A percentile compares a stretch with the other conserved stretches of the same genome.
phyloP scores from a whole-genome alignment of 2,888 invertebrate genomes.

The Cryptocephalus primarius region DNA sequence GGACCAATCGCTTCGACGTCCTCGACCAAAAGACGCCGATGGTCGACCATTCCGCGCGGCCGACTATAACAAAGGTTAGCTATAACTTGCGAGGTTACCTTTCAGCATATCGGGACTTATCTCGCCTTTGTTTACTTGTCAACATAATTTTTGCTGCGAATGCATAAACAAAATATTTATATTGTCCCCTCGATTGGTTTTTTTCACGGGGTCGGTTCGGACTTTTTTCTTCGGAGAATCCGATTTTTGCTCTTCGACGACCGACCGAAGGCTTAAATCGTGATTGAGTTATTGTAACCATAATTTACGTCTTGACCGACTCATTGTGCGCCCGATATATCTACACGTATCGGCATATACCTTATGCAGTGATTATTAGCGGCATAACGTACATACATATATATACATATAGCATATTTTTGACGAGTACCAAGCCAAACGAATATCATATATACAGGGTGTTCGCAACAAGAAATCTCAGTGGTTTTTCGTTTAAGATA shows the following conservation, averaged over 20 bases:
- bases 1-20: conserved; percentile 19
- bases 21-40: background rate
- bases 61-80: conserved; percentile 35
- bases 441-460: too few species aligned
- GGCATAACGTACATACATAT: background rate
- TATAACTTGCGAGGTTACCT: conserved; percentile 38
- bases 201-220: conserved; percentile 27
- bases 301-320: conserved; percentile 26
- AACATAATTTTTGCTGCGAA: conserved; percentile 41
- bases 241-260: conserved; percentile 30
- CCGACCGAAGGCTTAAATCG: conserved; percentile 32
- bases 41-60: conserved; percentile 17
- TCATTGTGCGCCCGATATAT: background rate
- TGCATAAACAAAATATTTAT: conserved; percentile 43
- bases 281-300: conserved; percentile 38
- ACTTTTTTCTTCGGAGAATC: conserved; percentile 34
- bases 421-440: too few species aligned
- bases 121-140: conserved; percentile 42
- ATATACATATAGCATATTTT: too few species aligned
- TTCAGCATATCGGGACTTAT: conserved; percentile 39
- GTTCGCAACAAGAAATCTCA: too few species aligned
- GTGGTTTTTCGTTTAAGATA: too few species aligned
- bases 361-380: conserved; percentile 8
- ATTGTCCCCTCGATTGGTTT: conserved; percentile 38
- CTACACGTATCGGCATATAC: background rate